These are phyloP conservation scores for Phortica magna DNA, from an alignment of 2,888 invertebrate genomes.

Conservation along the genomic window DNA sequence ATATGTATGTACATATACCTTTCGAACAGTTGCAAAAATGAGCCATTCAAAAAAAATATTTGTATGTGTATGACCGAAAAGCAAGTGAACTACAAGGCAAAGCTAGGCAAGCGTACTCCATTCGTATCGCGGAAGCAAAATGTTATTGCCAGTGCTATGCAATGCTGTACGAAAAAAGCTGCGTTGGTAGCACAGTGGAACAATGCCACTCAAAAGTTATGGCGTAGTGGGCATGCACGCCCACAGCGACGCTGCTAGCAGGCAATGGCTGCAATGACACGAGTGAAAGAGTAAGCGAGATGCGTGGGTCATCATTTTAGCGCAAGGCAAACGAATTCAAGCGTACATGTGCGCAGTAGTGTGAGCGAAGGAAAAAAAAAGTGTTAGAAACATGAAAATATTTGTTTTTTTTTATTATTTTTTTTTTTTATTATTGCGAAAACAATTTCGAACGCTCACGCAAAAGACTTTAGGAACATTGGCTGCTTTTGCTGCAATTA, in stretches of 20 bases:
- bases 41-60: not conserved
- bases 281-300: not conserved
- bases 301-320: not conserved
- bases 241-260: not conserved
- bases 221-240: not conserved
- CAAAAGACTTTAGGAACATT: not conserved
- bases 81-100: not conserved
- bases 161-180: too few species aligned
- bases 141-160: not conserved
- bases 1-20: not conserved
- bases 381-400: not conserved
- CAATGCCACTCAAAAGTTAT: not conserved
- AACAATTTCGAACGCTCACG: conserved; percentile 14
- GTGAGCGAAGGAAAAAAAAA: not conserved
- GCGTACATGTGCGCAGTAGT: not conserved
- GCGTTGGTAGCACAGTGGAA: not conserved
- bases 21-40: not conserved
- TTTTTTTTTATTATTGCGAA: not conserved
- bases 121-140: not conserved
- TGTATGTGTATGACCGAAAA: not conserved
- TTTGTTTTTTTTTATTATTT: not conserved
- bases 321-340: not conserved
- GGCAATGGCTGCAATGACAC: not conserved
- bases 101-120: not conserved
- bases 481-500: conserved; percentile 35